Evolutionary conservation across 2,797 vertebrate species (phyloP), one percentile per base, ranked within the genome.

Genomic region (Anas georgica): DNA sequence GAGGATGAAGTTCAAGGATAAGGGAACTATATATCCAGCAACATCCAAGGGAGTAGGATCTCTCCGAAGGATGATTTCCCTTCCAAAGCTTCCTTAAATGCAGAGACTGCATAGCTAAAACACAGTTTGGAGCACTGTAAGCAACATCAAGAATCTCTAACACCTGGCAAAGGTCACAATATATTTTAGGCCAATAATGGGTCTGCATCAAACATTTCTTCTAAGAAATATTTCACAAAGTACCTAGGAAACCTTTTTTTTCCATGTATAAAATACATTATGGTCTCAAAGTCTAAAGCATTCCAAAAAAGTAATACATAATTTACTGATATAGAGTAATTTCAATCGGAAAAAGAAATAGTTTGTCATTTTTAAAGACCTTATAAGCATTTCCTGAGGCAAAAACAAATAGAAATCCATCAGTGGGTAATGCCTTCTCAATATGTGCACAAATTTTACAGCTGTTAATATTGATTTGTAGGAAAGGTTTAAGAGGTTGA

Each of bases 381-480:
- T 96, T 87, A 63, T 90, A 96, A 94, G 86, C 90, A 95, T 89
- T 97, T 97, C 94, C 97, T 91, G 68, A 70, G 93, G 95, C 95
- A 95, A 96, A 96, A 95, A 16, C 91, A 96, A 97, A 97, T 91
- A 95, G 86, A 94, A 96, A 96, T 95, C 96, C 91, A 96, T 97
- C 96, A 97, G 81, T 59, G 50, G 67, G 77, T 94, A 97, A 97
- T 96, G 89, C 70, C 86, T 93, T 93, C 95, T 94, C 95, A 91
- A 96, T 91, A 94, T 46, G 59, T 64, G 75, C 81, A 91, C 90
- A 94, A 93, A 93, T 94, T 93, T 93, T 33, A 96, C 87, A 93
- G 96, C 95, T 95, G 96, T 96, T 96, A 96, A 95, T 96, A 97
- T 92, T 97, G 97, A 97, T 97, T 96, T 95, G 88, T 86, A 75